Evolutionary conservation across 2,797 vertebrate genomes (phyloP).

Genomic region (Babyrousa celebensis): DNA sequence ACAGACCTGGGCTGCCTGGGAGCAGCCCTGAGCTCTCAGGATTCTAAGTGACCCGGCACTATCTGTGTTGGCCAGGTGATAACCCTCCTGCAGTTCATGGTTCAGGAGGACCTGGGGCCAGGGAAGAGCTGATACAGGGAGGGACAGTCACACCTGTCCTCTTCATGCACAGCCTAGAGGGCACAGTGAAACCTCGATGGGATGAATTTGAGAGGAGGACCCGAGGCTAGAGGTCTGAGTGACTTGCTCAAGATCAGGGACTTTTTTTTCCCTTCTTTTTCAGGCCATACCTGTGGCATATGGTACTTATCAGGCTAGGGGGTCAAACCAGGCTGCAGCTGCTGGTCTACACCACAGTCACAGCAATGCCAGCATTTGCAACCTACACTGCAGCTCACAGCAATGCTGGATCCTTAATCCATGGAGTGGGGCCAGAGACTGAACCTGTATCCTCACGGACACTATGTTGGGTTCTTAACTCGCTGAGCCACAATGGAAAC

Average conservation of each 20-base stretch:
- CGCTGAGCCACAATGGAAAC: too few relatives aligned
- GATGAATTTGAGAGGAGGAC: background rate
- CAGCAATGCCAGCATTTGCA: too few relatives aligned
- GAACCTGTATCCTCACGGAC: too few relatives aligned
- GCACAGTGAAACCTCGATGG: background rate
- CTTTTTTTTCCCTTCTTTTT: background rate
- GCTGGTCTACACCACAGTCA: too few relatives aligned
- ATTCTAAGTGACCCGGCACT: fast-evolving
- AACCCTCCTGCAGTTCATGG: fast-evolving
- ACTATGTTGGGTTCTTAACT: too few relatives aligned
- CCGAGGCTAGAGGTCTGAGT: background rate
- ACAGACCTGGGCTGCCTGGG: fast-evolving
- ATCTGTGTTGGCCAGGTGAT: background rate
- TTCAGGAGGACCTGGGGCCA: background rate
- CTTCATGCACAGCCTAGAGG: background rate
- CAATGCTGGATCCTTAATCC: too few relatives aligned
- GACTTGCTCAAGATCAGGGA: background rate
- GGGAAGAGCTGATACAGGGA: fast-evolving
- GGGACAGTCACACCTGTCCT: background rate
- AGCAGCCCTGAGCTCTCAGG: background rate
- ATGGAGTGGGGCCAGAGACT: too few relatives aligned
- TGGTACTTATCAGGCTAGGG: too few relatives aligned
- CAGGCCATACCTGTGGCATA: too few relatives aligned
- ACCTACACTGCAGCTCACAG: too few relatives aligned
- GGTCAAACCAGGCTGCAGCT: too few relatives aligned